Evolutionary conservation across 2,888 invertebrate genomes (phyloP), one percentile per base, ranked within the genome.

Genomic region (Oscheius sp.): DNA sequence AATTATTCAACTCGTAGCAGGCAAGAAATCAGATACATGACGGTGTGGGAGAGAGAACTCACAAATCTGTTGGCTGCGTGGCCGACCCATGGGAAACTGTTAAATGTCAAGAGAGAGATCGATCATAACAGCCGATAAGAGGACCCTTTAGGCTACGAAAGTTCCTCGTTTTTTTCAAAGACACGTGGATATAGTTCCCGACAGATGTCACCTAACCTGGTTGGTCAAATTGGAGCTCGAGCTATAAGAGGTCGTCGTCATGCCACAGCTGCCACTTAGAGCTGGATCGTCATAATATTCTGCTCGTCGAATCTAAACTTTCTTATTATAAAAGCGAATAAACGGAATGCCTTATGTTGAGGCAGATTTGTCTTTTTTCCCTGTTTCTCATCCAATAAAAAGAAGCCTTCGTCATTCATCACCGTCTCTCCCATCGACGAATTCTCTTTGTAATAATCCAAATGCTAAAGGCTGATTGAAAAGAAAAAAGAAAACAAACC

Each of bases 331-430:
- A n/a, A n/a, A 66, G 50, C 15, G 15, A 37, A 37, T 25, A 23
- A 50, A 50, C 50, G 23, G 23, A 50, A 50, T 15, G 78, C 81
- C 53, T 78, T 82, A 65, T 75, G 71, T 65, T 81, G 79, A 31
- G 81, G 74, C 45, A 82, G 66, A 37, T 81, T 75, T 15, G 68
- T 72, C 31, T 69, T 70, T 23, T 64, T 52, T 42, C 81, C 82
- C n/a, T 71, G 52, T 29, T 76, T 75, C 31, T 69, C 70, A 63
- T 75, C 70, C 39, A 82, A 66, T 20, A 82, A 70, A 63, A 82
- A 82, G 64, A 74, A 82, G 31, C 82, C 82, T 4, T 79, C 82
- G 46, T 80, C 76, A 67, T 70, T 74, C 37, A 82, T 70, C 70
- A 57, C 31, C 3, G 57, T 5, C 17, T 45, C 53, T 23, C 52